phyloP scores from a whole-genome alignment of 2,888 invertebrate genomes.

The Synergus itoensis region DNA sequence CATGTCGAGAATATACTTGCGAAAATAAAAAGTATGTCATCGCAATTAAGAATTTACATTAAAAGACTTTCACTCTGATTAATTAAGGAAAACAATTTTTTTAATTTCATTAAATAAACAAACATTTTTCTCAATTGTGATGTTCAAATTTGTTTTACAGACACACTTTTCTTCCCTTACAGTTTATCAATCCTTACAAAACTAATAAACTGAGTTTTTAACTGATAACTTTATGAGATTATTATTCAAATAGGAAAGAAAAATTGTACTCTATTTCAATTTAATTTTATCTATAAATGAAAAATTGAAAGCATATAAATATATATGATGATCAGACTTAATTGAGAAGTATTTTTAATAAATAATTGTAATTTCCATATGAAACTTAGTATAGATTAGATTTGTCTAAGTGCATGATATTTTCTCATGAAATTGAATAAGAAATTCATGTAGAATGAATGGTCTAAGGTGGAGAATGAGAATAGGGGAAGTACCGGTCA shows the following conservation, averaged over 20 bases:
- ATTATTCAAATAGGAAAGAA: too few species aligned
- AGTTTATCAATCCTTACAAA: neutral
- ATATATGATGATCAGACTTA: too few species aligned
- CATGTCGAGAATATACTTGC: slow-evolving; percentile 1
- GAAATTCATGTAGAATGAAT: slow-evolving; percentile 8
- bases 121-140: neutral
- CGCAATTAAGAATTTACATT: slow-evolving; percentile 16
- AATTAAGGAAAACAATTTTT: neutral
- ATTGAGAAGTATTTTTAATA: neutral
- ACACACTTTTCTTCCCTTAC: neutral
- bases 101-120: neutral
- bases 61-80: slow-evolving; percentile 14
- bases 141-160: neutral
- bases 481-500: slow-evolving; percentile 36
- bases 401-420: neutral
- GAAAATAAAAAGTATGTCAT: slow-evolving; percentile 29
- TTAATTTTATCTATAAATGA: too few species aligned
- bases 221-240: too few species aligned
- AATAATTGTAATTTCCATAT: neutral
- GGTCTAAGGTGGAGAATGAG: slow-evolving; percentile 21
- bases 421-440: neutral
- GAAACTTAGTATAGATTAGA: neutral
- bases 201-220: neutral
- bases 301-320: too few species aligned
- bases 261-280: too few species aligned